These are phyloP conservation scores for Ferdinandea cuprea DNA, from an alignment of 2,888 invertebrate species.

Conservation along the genomic window DNA sequence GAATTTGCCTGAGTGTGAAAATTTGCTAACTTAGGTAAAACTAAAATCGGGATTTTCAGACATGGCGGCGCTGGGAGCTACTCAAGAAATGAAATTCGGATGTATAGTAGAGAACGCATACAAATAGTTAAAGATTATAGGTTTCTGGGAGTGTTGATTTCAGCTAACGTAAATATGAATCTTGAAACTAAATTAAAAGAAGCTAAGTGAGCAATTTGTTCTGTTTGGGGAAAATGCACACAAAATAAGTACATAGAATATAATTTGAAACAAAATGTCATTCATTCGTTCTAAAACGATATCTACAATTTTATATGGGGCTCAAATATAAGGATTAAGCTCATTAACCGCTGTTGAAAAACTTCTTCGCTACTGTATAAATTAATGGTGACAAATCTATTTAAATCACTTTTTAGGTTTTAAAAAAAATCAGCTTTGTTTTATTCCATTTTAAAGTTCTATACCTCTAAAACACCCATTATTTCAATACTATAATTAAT, in stretches of 20 bases:
- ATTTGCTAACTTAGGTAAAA: constrained; percentile 13
- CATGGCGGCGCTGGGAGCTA: constrained; percentile 1
- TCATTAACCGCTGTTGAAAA: not conserved
- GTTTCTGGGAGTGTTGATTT: constrained; percentile 1
- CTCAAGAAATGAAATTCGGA: constrained; percentile 4
- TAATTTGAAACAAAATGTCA: constrained; percentile 19
- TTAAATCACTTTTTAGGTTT: too few species aligned
- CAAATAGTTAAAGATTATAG: constrained; percentile 8
- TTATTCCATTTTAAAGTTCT: too few species aligned
- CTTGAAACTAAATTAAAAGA: constrained; percentile 11
- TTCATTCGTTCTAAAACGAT: constrained; percentile 2
- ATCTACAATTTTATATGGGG: not conserved
- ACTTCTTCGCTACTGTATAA: not conserved
- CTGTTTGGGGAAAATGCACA: constrained; percentile 19
- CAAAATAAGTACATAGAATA: constrained; percentile 6
- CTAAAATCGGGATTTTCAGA: constrained; percentile 3
- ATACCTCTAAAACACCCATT: too few species aligned
- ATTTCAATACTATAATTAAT: too few species aligned
- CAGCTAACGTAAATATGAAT: constrained; percentile 16
- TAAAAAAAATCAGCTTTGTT: too few species aligned
- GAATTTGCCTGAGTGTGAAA: not conserved
- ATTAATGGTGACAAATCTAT: too few species aligned
- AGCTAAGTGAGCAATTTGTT: constrained; percentile 29
- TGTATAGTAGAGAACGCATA: not conserved
- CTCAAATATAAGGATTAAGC: not conserved